phyloP scores from a whole-genome alignment of 2,888 invertebrate genomes.

The Hydrotaea cyrtoneurina region DNA sequence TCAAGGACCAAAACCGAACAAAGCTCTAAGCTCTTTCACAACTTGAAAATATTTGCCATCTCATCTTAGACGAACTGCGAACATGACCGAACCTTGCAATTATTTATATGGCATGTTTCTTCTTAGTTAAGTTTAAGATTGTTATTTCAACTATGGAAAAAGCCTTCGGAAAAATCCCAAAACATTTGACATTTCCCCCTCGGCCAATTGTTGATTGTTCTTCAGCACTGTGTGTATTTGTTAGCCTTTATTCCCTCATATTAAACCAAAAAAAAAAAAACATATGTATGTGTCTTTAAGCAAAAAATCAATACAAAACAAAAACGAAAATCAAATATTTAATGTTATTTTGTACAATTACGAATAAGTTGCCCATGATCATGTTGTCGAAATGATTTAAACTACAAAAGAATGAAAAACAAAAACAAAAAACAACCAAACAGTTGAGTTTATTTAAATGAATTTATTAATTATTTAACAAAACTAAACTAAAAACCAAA shows the following conservation, averaged over 20 bases:
- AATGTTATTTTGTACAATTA: constrained; percentile 72
- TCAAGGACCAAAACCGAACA: no score
- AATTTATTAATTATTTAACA: constrained; percentile 61
- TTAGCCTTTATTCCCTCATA: constrained; percentile 26
- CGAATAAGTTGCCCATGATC: constrained; percentile 65
- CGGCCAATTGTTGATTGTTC: constrained; percentile 1
- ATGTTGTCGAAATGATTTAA: constrained; percentile 58
- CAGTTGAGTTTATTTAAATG: constrained; percentile 59
- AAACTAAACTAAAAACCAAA: constrained; percentile 27
- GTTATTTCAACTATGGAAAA: no score
- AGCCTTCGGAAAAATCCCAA: no score
- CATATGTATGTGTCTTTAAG: constrained; percentile 61
- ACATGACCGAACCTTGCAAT: no score
- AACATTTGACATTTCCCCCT: no score
- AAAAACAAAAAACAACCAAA: constrained; percentile 35
- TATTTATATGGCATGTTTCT: no score
- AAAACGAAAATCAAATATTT: constrained; percentile 63
- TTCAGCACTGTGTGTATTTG: constrained; percentile 12
- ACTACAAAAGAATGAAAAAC: constrained; percentile 9
- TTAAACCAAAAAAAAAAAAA: constrained; percentile 48
- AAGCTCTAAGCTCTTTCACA: no score
- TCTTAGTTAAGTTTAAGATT: no score
- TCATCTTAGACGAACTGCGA: no score
- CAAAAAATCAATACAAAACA: constrained; percentile 49
- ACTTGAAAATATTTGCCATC: no score